Evolutionary conservation across 2,888 invertebrate species (phyloP).

Genomic region (Eurytoma adleriae): DNA sequence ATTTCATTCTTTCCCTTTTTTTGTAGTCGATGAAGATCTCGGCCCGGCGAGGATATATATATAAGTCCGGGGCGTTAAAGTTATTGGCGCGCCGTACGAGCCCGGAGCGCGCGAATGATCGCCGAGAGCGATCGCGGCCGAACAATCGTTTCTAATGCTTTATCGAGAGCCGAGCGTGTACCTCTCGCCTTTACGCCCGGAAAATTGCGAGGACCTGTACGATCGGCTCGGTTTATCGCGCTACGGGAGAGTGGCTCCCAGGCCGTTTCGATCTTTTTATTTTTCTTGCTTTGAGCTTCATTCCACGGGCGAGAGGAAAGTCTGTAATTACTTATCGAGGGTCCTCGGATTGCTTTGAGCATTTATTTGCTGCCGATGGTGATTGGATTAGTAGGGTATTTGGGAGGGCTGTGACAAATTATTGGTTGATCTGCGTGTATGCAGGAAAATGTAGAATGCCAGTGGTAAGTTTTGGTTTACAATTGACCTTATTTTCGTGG

Average conservation of each 20-base stretch:
- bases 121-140: slow-evolving; percentile 6
- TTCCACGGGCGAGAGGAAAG: no score
- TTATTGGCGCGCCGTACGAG: slow-evolving; percentile 26
- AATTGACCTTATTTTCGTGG: no score
- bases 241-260: not conserved
- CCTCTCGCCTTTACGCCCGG: not conserved
- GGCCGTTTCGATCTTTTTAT: not conserved
- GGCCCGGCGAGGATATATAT: not conserved
- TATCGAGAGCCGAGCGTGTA: slow-evolving; percentile 48
- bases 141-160: slow-evolving; percentile 51
- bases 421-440: no score
- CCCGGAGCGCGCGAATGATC: not conserved
- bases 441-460: no score
- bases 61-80: slow-evolving; percentile 13
- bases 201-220: not conserved
- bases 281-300: slow-evolving; percentile 1
- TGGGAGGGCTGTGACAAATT: no score
- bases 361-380: not conserved
- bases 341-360: not conserved
- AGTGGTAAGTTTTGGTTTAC: no score
- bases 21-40: not conserved
- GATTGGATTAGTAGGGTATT: no score
- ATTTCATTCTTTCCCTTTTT: slow-evolving; percentile 41
- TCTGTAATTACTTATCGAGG: not conserved
- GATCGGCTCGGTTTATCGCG: not conserved